Conservation (phyloP, 2,797 vertebrate species). For the Enteromius anoplus region DNA sequence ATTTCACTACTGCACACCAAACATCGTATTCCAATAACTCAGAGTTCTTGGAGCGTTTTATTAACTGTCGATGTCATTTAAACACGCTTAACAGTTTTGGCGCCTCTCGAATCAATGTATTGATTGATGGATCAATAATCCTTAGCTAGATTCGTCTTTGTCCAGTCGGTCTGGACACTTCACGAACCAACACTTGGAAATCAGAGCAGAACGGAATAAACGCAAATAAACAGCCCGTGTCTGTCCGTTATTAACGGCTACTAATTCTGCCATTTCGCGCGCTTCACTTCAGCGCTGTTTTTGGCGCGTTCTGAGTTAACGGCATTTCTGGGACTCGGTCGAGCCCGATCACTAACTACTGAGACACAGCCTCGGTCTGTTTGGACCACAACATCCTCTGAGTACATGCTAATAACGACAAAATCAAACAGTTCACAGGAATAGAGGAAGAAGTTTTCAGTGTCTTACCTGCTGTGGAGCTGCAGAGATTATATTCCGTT, state of each 20-base stretch:
- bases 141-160: not conserved
- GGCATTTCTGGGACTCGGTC: not conserved
- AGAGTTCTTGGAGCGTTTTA: not conserved
- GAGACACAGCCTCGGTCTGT: not conserved
- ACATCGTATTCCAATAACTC: not conserved
- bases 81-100: not conserved
- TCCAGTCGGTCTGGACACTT: not conserved
- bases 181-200: not conserved
- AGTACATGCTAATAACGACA: not conserved
- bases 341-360: not conserved
- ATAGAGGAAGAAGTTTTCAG: not conserved
- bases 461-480: constrained; percentile 26
- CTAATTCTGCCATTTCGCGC: not conserved
- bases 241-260: not conserved
- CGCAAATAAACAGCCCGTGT: not conserved
- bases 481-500: not conserved
- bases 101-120: not conserved
- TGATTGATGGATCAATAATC: not conserved
- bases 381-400: not conserved
- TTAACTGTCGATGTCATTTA: not conserved
- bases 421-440: not conserved
- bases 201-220: not conserved
- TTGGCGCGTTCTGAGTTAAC: constrained; percentile 15
- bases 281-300: not conserved
- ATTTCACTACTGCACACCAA: not conserved